Evolutionary conservation across 2,797 vertebrate species (phyloP).

Genomic region (Muscicapa striata): DNA sequence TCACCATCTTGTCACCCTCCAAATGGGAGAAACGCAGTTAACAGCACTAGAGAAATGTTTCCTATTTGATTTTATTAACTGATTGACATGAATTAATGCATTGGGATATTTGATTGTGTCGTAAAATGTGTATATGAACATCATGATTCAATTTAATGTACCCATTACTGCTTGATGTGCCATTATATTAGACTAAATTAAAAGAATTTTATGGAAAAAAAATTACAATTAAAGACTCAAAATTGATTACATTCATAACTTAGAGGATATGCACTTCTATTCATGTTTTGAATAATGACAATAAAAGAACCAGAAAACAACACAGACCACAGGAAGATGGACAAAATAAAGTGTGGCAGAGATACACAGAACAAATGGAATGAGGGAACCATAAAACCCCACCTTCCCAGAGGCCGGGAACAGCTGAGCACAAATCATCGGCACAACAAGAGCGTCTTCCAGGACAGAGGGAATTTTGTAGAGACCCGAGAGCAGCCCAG

Average conservation of each 20-base stretch:
- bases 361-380: not conserved
- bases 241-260: slow-evolving; percentile 85
- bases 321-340: slow-evolving; percentile 5
- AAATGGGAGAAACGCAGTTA: slow-evolving; percentile 64
- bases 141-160: slow-evolving; percentile 87
- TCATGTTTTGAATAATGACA: slow-evolving; percentile 79
- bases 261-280: slow-evolving; percentile 77
- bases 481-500: not conserved
- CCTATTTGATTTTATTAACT: slow-evolving; percentile 86
- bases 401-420: not conserved
- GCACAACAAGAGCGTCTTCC: not conserved
- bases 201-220: slow-evolving; percentile 86
- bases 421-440: not conserved
- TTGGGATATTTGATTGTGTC: slow-evolving; percentile 86
- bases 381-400: not conserved
- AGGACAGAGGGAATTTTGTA: not conserved
- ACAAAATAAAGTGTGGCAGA: slow-evolving; percentile 15
- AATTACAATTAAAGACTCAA: slow-evolving; percentile 84
- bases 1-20: slow-evolving; percentile 28
- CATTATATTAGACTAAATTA: slow-evolving; percentile 88
- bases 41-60: slow-evolving; percentile 75
- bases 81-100: slow-evolving; percentile 86
- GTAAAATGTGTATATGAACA: slow-evolving; percentile 86
- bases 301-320: slow-evolving; percentile 76
- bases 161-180: slow-evolving; percentile 86